These are phyloP conservation scores for Syrrhaptes paradoxus DNA, from an alignment of 2,113 vertebrate species.

Conservation along the genomic window DNA sequence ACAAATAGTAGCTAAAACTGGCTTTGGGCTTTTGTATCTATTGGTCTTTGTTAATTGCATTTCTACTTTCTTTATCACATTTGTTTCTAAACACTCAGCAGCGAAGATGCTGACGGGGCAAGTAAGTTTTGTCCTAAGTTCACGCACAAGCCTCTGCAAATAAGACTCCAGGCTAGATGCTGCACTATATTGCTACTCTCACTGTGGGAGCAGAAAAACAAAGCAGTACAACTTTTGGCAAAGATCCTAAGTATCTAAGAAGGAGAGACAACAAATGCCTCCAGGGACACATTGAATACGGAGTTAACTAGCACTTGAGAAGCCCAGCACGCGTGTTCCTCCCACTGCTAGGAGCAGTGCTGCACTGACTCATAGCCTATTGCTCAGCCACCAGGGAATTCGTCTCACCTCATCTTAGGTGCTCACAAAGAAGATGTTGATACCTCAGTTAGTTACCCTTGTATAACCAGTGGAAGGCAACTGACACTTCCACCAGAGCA, in stretches of 20 bases:
- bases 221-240: background rate
- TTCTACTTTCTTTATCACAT: conserved; percentile 56
- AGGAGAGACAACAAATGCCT: background rate
- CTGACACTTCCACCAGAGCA: background rate
- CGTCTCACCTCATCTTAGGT: background rate
- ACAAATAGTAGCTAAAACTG: background rate
- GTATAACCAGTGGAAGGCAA: background rate
- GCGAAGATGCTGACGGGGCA: conserved; percentile 29
- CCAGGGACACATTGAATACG: background rate
- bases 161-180: background rate
- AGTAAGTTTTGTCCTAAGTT: conserved; percentile 31
- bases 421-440: background rate
- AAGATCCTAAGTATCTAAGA: background rate
- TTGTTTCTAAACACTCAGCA: conserved; percentile 18
- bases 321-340: background rate
- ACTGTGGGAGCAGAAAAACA: background rate
- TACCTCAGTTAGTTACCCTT: background rate
- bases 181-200: background rate
- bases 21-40: conserved; percentile 26
- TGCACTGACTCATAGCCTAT: background rate
- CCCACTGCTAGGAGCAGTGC: background rate
- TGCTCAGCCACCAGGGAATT: background rate
- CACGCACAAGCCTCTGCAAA: background rate
- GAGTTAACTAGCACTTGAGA: background rate
- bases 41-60: conserved; percentile 63